Conservation (phyloP, 2,113 vertebrate species). For the Campylorhamphus procurvoides region DNA sequence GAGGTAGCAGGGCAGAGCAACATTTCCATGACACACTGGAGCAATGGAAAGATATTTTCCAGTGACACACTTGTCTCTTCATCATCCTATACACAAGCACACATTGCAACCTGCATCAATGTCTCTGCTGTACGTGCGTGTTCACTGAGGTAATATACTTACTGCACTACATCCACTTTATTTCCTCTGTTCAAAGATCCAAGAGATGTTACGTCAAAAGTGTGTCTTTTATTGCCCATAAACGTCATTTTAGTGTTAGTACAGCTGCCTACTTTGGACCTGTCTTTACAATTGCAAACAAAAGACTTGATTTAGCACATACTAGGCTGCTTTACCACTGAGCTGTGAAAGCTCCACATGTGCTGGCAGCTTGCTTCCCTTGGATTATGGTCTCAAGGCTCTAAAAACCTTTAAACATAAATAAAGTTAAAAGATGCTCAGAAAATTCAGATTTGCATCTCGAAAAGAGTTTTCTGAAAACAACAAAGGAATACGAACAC, state of each 20-base stretch:
- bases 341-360: neutral
- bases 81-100: neutral
- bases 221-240: slow-evolving; percentile 37
- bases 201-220: slow-evolving; percentile 15
- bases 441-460: neutral
- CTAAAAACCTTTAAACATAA: slow-evolving; percentile 12
- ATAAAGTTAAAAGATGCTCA: slow-evolving; percentile 8
- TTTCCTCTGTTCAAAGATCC: neutral
- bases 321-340: neutral
- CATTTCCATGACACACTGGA: neutral
- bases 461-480: neutral
- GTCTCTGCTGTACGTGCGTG: neutral
- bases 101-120: neutral
- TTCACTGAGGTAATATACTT: neutral
- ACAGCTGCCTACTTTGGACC: slow-evolving; percentile 27
- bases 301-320: slow-evolving; percentile 32
- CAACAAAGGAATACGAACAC: neutral
- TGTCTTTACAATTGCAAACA: slow-evolving; percentile 35
- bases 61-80: neutral
- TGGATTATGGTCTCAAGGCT: neutral
- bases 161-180: slow-evolving; percentile 3
- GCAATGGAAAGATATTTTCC: neutral
- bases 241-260: neutral
- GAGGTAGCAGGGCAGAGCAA: neutral
- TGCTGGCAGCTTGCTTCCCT: neutral